Base-by-base conservation (phyloP, 2,888 invertebrate genomes). In the Ormyrus rosae region DNA sequence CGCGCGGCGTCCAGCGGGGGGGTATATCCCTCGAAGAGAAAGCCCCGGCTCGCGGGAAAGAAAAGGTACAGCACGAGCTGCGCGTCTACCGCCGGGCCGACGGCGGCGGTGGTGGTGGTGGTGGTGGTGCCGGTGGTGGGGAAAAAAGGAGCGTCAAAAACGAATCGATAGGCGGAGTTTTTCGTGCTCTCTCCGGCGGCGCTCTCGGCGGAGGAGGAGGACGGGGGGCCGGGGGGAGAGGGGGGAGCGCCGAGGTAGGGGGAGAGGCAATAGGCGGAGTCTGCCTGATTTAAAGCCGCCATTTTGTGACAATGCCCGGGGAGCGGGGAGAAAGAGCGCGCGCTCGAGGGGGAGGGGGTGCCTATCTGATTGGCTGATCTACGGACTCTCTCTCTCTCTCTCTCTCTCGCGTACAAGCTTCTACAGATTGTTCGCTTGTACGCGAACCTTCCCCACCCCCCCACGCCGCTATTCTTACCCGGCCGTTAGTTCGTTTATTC, bases 141-240 rank as follows among this genome's bases (percentile, higher is more conserved):
- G 83, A 84, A 86, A 86, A 87, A 85, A 87, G 87, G 88, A 88
- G 87, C 87, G 86, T 86, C 88, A 90, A 90, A 90, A 90, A 90
- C 89, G 89, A 90, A 90, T 90, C 90, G 90, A 90, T 90, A 90
- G 90, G 90, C 90, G 90, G 90, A 90, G 90, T 90, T 90, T 90
- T 90, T 90, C 89, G 86, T 83, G 86, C 85, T 85, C 88, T 85
- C 19, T 19, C 19, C 19, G 19, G 61, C 61, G 13, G 86, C 86
- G 86, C 86, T 85, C 19, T 19, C 19, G 19, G 19, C 19, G 19
- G 19, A 73, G 81, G 68, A 82, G 61, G 81, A 80, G 74, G 67
- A 65, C 48, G 13, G 53, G 72, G 45, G 72, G 58, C 72, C 72
- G 67, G 69, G 55, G 58, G 55, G 56, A 13, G 46, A 19, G 55